A percentile compares a stretch with the other conserved stretches of the same genome.
phyloP scores from a whole-genome alignment of 2,888 invertebrate genomes.

The Willowsia nigromaculata region DNA sequence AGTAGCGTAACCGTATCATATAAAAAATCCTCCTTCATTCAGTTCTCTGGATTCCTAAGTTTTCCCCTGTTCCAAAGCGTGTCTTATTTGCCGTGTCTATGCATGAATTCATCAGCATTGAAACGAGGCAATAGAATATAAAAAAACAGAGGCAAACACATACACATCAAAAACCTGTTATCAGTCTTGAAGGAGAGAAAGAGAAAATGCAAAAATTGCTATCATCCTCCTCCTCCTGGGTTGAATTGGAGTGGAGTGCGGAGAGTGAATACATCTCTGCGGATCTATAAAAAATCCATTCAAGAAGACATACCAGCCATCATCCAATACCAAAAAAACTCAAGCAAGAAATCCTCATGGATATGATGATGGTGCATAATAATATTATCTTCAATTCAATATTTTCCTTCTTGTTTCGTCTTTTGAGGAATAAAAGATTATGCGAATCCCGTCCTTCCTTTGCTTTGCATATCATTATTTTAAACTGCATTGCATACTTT shows the following conservation, averaged over 20 bases:
- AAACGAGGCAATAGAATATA: neutral
- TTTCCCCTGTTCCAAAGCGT: neutral
- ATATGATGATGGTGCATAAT: conserved; percentile 18
- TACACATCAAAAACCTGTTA: conserved; percentile 36
- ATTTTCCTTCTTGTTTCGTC: conserved; percentile 6
- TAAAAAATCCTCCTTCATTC: neutral
- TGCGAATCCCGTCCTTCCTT: neutral
- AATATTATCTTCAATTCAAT: conserved; percentile 14
- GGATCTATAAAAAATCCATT: conserved; percentile 6
- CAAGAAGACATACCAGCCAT: too few species aligned
- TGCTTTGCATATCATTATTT: neutral
- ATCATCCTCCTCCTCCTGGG: neutral
- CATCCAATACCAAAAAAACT: conserved; percentile 28
- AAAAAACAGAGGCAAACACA: neutral
- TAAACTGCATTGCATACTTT: neutral
- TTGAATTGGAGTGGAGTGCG: neutral
- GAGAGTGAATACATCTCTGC: neutral
- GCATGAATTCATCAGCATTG: neutral
- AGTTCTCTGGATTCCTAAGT: neutral
- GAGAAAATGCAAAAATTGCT: conserved; percentile 13
- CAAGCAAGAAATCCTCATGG: neutral
- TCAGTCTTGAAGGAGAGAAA: neutral
- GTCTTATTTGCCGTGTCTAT: neutral
- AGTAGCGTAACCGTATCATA: neutral
- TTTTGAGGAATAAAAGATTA: conserved; percentile 22